phyloP scores from a whole-genome alignment of 2,888 invertebrate genomes.

The Lampropteryx suffumata region DNA sequence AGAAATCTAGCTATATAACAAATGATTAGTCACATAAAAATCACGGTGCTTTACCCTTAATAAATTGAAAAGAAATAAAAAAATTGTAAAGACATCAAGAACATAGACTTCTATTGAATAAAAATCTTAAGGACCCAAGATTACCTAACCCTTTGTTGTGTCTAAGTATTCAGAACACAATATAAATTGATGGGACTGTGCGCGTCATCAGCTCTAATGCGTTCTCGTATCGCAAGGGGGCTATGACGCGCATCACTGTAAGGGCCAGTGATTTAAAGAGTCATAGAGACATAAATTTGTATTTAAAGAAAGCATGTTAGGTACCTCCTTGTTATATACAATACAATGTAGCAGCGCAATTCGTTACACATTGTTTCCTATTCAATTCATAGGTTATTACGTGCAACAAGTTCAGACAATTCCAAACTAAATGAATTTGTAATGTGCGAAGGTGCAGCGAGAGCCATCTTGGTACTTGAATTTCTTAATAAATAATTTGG shows the following conservation, averaged over 20 bases:
- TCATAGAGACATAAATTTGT: neutral
- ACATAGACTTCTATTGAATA: too few species aligned
- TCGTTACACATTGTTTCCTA: conserved; percentile 22
- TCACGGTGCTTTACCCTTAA: too few species aligned
- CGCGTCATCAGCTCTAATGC: too few species aligned
- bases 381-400: conserved; percentile 43
- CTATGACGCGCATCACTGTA: too few species aligned
- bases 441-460: conserved; percentile 39
- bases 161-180: conserved; percentile 2
- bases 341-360: neutral
- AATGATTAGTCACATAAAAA: too few species aligned
- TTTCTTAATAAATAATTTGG: conserved; percentile 16
- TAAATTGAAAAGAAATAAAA: too few species aligned
- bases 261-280: neutral
- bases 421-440: conserved; percentile 46
- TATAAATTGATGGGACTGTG: conserved; percentile 4
- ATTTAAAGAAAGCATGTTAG: too few species aligned
- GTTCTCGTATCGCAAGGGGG: too few species aligned
- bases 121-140: too few species aligned
- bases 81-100: too few species aligned
- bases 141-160: conserved; percentile 13
- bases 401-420: conserved; percentile 44
- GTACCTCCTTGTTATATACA: too few species aligned
- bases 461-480: conserved; percentile 29
- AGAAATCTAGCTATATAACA: too few species aligned